Conservation (phyloP, 2,113 vertebrate species). For the Petromus typicus region DNA sequence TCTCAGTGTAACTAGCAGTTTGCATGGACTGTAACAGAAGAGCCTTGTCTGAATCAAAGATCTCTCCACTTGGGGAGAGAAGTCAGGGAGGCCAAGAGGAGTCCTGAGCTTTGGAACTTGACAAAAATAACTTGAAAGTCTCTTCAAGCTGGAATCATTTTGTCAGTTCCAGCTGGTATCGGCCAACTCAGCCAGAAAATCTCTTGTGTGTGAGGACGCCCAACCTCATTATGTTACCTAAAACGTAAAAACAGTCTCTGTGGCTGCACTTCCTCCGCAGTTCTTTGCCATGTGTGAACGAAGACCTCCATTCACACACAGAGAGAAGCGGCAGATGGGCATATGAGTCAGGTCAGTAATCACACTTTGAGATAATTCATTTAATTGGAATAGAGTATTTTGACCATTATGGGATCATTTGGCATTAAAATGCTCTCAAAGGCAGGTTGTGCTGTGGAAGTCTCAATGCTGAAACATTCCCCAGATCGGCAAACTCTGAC, state of each 20-base stretch:
- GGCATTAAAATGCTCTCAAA: slow-evolving; percentile 15
- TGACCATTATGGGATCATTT: neutral
- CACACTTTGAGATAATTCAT: neutral
- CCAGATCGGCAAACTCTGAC: neutral
- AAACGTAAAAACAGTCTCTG: neutral
- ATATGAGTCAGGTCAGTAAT: neutral
- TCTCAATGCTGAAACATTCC: neutral
- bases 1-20: neutral
- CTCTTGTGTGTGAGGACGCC: neutral
- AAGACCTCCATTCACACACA: neutral
- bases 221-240: neutral
- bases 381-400: neutral
- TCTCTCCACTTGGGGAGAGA: neutral
- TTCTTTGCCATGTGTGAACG: neutral
- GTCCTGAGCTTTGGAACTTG: neutral
- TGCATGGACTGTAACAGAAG: neutral
- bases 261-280: neutral
- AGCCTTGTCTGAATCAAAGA: neutral
- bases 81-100: neutral
- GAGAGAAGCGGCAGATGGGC: neutral
- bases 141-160: slow-evolving; percentile 1
- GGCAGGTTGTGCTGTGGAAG: neutral
- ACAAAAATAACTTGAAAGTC: neutral
- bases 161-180: neutral
- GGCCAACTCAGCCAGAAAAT: neutral